Evolutionary conservation across 2,888 invertebrate species (phyloP).

Genomic region (Julus scanicus): DNA sequence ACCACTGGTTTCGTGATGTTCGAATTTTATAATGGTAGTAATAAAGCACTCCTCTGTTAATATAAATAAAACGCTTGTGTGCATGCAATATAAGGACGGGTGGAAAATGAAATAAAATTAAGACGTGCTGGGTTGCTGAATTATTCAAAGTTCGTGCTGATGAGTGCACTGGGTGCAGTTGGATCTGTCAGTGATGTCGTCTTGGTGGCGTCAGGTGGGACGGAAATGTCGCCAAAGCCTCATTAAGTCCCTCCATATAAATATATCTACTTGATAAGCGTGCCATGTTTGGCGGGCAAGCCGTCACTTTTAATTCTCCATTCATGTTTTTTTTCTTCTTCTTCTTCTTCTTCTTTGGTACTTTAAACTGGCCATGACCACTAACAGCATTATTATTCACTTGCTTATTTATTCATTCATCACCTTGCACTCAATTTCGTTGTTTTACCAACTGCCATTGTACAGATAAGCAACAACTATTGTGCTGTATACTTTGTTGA

Average conservation of each 20-base stretch:
- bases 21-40: not conserved
- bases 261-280: not conserved
- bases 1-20: not conserved
- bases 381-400: not conserved
- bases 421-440: too few species aligned
- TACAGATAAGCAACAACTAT: too few species aligned
- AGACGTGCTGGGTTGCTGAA: not conserved
- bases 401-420: not conserved
- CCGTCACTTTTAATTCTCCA: not conserved
- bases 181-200: conserved; percentile 40
- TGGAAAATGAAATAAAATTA: not conserved
- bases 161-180: conserved; percentile 17
- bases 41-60: not conserved
- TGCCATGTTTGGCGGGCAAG: not conserved
- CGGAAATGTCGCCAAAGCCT: conserved; percentile 13
- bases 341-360: not conserved
- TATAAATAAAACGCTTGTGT: not conserved
- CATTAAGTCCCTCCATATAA: conserved; percentile 2
- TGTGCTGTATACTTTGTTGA: too few species aligned
- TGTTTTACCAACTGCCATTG: too few species aligned
- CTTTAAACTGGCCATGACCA: not conserved
- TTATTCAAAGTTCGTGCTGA: conserved; percentile 8
- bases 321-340: not conserved
- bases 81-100: not conserved
- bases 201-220: conserved; percentile 36